A percentile compares a stretch with the other conserved stretches of the same genome.
These are phyloP conservation scores for Seriola aureovittata DNA, from an alignment of 2,113 vertebrate species.

Conservation along the genomic window DNA sequence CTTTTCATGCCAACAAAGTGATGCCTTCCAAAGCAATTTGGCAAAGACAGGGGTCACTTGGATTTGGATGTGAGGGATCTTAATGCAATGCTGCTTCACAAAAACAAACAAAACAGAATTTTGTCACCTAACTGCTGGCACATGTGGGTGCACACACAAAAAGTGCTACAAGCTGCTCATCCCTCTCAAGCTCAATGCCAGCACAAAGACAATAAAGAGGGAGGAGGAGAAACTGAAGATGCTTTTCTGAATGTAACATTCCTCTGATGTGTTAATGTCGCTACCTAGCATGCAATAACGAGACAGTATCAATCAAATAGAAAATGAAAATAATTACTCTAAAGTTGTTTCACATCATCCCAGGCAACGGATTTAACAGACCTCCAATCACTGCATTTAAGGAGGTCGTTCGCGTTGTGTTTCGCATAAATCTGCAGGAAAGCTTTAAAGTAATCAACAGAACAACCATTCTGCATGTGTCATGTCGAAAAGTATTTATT, in stretches of 20 bases:
- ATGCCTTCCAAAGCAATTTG: slow-evolving; percentile 23
- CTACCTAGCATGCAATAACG: background rate
- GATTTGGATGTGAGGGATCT: slow-evolving; percentile 11
- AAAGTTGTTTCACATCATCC: background rate
- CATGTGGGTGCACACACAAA: background rate
- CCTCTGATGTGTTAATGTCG: background rate
- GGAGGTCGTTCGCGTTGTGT: background rate
- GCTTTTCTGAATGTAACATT: background rate
- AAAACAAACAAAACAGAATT: slow-evolving; percentile 9
- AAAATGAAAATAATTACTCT: slow-evolving; percentile 1
- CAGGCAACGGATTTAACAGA: background rate
- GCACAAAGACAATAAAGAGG: background rate
- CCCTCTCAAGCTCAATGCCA: background rate
- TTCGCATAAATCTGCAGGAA: background rate
- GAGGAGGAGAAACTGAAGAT: background rate
- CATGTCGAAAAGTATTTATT: background rate
- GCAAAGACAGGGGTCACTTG: slow-evolving; percentile 34
- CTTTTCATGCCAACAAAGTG: slow-evolving; percentile 15
- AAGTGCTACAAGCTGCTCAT: slow-evolving; percentile 15
- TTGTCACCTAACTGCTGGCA: slow-evolving; percentile 20
- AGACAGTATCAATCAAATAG: background rate
- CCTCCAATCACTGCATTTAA: background rate
- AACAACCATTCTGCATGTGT: background rate
- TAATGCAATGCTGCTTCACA: background rate
- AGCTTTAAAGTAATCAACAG: background rate